These are phyloP conservation scores for Cherax quadricarinatus DNA, from an alignment of 1,140 invertebrate genomes.

Conservation along the genomic window DNA sequence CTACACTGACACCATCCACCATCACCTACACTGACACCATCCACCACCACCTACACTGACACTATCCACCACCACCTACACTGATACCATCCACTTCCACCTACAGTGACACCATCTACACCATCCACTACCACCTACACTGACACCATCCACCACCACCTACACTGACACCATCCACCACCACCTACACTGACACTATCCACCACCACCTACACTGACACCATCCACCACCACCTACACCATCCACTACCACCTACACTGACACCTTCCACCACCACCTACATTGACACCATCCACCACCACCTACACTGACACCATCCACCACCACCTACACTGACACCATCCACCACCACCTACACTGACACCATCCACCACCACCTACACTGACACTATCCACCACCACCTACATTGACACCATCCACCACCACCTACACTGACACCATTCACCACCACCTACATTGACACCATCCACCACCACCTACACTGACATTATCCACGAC, in stretches of 20 bases:
- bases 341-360: no score
- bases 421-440: no score
- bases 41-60: neutral
- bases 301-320: no score
- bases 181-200: neutral
- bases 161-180: conserved; percentile 7
- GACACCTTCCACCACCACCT: neutral
- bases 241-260: neutral
- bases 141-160: neutral
- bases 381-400: no score
- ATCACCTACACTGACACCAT: neutral
- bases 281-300: no score
- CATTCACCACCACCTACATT: no score
- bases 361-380: no score
- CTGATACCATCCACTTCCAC: neutral
- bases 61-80: neutral
- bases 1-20: neutral
- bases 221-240: neutral
- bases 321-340: no score
- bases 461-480: no score
- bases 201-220: neutral
- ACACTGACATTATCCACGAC: no score
- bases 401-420: no score
- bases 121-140: neutral
- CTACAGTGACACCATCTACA: neutral